These are phyloP conservation scores for Anguilla marmorata DNA, from an alignment of 2,797 vertebrate genomes.

Conservation along the genomic window DNA sequence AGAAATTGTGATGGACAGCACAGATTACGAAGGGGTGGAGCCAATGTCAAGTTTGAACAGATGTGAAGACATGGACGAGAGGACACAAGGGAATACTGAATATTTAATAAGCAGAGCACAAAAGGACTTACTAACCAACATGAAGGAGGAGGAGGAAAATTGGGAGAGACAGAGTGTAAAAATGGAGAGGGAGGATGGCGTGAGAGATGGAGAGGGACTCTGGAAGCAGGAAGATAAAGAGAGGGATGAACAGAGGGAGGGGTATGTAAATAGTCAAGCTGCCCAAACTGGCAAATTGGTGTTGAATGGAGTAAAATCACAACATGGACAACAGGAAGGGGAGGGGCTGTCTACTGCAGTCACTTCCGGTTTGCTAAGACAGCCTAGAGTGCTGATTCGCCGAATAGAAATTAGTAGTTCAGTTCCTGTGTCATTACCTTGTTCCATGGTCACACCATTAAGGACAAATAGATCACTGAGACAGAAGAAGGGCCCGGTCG, in stretches of 20 bases:
- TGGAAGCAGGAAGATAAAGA: background rate
- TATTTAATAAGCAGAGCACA: constrained; percentile 1
- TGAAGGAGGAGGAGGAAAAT: background rate
- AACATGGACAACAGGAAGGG: background rate
- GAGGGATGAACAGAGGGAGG: background rate
- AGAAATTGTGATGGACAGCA: background rate
- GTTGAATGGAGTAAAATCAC: constrained; percentile 11
- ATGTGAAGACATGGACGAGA: constrained; percentile 23
- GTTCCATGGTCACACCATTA: background rate
- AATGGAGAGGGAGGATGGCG: background rate
- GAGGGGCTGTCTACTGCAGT: background rate
- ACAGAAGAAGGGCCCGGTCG: background rate
- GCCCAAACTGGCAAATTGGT: constrained; percentile 29
- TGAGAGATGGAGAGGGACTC: background rate
- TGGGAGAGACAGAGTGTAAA: background rate
- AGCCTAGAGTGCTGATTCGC: background rate
- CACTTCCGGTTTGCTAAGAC: background rate
- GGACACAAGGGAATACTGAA: constrained; percentile 30
- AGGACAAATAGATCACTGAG: background rate
- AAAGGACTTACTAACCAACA: background rate
- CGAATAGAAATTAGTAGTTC: background rate
- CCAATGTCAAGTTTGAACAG: background rate
- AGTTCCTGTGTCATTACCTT: background rate
- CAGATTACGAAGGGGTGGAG: background rate
- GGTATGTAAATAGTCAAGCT: background rate